These are phyloP conservation scores for Bombus pyrosoma DNA, from an alignment of 1,140 invertebrate species.

Conservation along the genomic window DNA sequence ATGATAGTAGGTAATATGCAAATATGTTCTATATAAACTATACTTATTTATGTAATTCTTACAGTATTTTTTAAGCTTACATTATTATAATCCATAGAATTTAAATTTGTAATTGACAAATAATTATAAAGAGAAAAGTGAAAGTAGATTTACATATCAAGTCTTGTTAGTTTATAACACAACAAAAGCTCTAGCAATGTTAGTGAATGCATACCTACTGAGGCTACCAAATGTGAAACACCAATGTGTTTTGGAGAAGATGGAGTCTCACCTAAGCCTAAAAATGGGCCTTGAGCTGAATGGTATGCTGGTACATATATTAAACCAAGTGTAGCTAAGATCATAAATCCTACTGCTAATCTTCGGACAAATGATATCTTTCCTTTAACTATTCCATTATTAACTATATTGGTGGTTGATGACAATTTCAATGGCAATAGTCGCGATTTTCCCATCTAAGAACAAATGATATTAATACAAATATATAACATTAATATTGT, in stretches of 20 bases:
- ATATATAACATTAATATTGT: not conserved
- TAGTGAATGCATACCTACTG: conserved; percentile 77
- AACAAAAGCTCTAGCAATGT: conserved; percentile 53
- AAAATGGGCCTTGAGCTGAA: conserved; percentile 77
- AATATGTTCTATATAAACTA: not conserved
- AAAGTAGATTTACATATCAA: not conserved
- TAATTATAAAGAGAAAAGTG: not conserved
- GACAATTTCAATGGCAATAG: conserved; percentile 74
- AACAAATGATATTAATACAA: not conserved
- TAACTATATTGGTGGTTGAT: conserved; percentile 64
- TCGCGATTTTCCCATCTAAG: conserved; percentile 73
- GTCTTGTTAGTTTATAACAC: conserved; percentile 19
- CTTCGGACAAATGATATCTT: conserved; percentile 76
- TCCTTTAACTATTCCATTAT: conserved; percentile 67
- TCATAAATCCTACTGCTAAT: conserved; percentile 76
- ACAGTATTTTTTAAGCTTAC: conserved; percentile 3
- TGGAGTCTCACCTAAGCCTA: conserved; percentile 79
- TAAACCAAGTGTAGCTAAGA: conserved; percentile 75
- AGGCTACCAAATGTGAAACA: conserved; percentile 70
- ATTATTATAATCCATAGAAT: not conserved
- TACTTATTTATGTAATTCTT: not conserved
- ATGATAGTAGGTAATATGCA: not conserved
- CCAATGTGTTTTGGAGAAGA: conserved; percentile 69
- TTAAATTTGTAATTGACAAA: not conserved
- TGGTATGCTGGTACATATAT: conserved; percentile 81